Base-by-base conservation (phyloP, 1,140 invertebrate genomes). In the Neoseiulus cucumeris region DNA sequence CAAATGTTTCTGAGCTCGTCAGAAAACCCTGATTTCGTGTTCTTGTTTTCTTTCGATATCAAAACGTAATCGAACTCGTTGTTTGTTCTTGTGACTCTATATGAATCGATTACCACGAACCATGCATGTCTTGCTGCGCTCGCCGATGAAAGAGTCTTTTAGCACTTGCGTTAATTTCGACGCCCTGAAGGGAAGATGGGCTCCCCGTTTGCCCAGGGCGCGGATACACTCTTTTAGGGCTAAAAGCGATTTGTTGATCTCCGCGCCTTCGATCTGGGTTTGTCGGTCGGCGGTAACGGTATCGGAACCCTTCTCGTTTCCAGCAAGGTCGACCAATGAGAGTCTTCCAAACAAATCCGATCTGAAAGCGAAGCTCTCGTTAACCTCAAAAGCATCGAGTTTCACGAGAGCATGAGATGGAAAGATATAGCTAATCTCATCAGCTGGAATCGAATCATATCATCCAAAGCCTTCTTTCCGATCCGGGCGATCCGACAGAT, bases 151-250 rank as follows among this genome's bases (percentile, higher is more conserved):
- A 1, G 77, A 78, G 67, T 80, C 80, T 30, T 30, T 67, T 14
- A 65, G 59, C 17, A 67, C 64, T 67, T 79, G 76, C 7, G 80
- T 81, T 28, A 81, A 71, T 70, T 80, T 80, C 59, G 76, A 78
- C 42, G 75, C 77, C 65, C 80, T 70, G 72, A 81, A 81, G 64
- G 80, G 80, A 22, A 81, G 70, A 70, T 81, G 78, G 33, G 75
- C 75, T 20, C 76, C 76, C 1, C 18, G 29, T 59, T 59, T 59
- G 33, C 51, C 78, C 68, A 80, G 72, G 4, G 79, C 78, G 64
- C 79, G 72, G 28, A 80, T 81, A 70, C 79, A 81, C 70, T 81
- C 79, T 75, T 80, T 80, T 30, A 81, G 70, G 1, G 80, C 79
- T 22, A 81, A 69, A 1, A 81, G 71, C 68, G 78, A 79, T 69